Evolutionary conservation across 37 sponge, comb jelly and placozoan genomes (phyloP).

Genomic region (Crambe crambe): DNA sequence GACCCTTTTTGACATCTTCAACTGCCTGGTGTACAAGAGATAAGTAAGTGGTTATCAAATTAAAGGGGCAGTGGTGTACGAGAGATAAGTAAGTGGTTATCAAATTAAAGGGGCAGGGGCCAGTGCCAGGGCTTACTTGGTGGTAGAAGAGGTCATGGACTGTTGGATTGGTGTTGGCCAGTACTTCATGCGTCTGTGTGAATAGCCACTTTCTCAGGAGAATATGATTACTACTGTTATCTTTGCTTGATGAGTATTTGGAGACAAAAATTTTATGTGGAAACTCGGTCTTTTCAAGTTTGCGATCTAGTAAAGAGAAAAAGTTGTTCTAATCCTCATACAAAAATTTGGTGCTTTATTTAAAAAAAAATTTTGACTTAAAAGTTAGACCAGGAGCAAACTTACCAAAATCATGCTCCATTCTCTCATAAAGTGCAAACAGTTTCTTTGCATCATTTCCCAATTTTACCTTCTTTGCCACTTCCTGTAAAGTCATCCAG

Average conservation of each 20-base stretch:
- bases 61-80: background rate
- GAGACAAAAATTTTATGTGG: constrained; percentile 70
- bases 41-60: background rate
- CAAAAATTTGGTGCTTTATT: too few relatives aligned
- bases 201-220: constrained; percentile 85
- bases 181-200: constrained; percentile 49
- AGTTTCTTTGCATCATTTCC: constrained; percentile 23
- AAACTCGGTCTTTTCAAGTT: constrained; percentile 76
- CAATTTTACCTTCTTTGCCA: constrained; percentile 47
- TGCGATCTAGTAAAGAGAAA: constrained; percentile 48
- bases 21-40: constrained; percentile 40
- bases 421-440: constrained; percentile 61
- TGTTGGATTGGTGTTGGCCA: constrained; percentile 25
- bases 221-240: constrained; percentile 27
- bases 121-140: constrained; percentile 9
- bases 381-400: background rate
- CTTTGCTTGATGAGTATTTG: constrained; percentile 22
- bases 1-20: constrained; percentile 62
- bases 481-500: too few relatives aligned
- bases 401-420: constrained; percentile 62
- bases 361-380: background rate
- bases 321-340: too few relatives aligned
- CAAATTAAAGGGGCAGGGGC: background rate
- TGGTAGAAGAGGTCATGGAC: constrained; percentile 64
- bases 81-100: background rate